These are phyloP conservation scores for Paraplagusia blochii DNA, from an alignment of 2,113 vertebrate species.

Conservation along the genomic window DNA sequence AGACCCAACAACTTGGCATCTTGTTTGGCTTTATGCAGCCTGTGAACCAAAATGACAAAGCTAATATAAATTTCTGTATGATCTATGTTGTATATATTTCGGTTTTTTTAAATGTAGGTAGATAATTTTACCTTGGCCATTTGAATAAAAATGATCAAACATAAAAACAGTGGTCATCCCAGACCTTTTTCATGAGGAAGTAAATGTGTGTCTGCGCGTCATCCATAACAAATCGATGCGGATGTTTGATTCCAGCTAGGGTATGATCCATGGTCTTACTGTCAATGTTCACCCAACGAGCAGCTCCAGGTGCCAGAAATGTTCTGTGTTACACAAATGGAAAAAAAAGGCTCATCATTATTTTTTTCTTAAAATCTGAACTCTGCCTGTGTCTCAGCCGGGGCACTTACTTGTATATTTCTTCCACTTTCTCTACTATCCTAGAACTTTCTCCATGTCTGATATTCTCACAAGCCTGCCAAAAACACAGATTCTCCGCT, in stretches of 20 bases:
- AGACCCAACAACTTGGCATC: too few species aligned
- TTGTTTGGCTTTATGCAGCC: too few species aligned
- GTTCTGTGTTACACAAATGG: slow-evolving; percentile 70
- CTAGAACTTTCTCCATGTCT: slow-evolving; percentile 84
- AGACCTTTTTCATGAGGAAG: slow-evolving; percentile 96
- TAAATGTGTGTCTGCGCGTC: slow-evolving; percentile 94
- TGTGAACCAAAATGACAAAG: too few species aligned
- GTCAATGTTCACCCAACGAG: slow-evolving; percentile 92
- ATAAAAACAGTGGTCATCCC: slow-evolving; percentile 3
- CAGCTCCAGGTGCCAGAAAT: slow-evolving; percentile 89
- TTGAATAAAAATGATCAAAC: too few species aligned
- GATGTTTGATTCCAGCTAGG: slow-evolving; percentile 79
- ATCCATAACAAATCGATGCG: slow-evolving; percentile 89
- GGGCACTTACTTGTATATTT: slow-evolving; percentile 83
- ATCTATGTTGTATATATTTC: too few species aligned
- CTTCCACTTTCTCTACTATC: slow-evolving; percentile 77
- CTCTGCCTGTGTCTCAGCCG: neutral
- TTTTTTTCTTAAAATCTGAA: neutral
- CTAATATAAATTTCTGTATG: too few species aligned
- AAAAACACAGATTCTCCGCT: slow-evolving; percentile 95
- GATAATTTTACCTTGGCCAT: too few species aligned
- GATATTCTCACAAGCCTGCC: slow-evolving; percentile 90
- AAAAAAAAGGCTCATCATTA: neutral
- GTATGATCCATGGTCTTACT: slow-evolving; percentile 93
- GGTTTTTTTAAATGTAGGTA: too few species aligned